Percentiles rank a stretch among this genome's conserved stretches.
These are phyloP conservation scores for Serilophus lunatus DNA, from an alignment of 2,113 vertebrate genomes.

Conservation along the genomic window DNA sequence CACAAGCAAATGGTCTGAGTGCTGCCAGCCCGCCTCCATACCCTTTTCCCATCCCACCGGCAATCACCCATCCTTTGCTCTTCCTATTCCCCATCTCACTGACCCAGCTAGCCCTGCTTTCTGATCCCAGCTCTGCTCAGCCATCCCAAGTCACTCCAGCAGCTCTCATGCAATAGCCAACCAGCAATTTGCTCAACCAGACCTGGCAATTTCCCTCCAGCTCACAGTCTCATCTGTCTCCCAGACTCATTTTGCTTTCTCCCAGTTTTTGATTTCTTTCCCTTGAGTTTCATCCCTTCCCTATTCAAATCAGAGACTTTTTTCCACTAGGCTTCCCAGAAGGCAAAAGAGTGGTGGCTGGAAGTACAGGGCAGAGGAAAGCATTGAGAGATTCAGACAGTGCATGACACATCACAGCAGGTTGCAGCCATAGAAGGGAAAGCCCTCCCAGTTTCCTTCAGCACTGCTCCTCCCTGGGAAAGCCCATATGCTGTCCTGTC, in stretches of 20 bases:
- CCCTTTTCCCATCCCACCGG: background rate
- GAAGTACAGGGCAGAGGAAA: background rate
- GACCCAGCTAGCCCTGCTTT: background rate
- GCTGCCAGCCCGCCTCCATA: background rate
- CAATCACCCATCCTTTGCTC: background rate
- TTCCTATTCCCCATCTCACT: background rate
- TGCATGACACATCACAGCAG: background rate
- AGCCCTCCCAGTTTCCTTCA: background rate
- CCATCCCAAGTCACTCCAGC: background rate
- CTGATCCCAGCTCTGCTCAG: background rate
- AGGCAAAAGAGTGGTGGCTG: background rate
- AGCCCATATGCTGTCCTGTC: background rate
- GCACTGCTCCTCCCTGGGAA: background rate
- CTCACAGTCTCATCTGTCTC: fast-evolving
- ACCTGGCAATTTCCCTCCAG: background rate
- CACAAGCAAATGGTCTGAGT: background rate
- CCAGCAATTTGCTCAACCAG: background rate
- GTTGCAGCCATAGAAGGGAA: background rate
- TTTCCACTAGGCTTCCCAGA: background rate
- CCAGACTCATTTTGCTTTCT: background rate
- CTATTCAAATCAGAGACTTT: background rate
- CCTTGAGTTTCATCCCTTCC: background rate
- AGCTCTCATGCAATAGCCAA: background rate
- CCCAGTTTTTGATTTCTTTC: background rate
- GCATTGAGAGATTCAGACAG: background rate